Percentiles rank a stretch among this genome's conserved stretches.
phyloP scores from a whole-genome alignment of 1,140 invertebrate genomes.

The Whitmania pigra region DNA sequence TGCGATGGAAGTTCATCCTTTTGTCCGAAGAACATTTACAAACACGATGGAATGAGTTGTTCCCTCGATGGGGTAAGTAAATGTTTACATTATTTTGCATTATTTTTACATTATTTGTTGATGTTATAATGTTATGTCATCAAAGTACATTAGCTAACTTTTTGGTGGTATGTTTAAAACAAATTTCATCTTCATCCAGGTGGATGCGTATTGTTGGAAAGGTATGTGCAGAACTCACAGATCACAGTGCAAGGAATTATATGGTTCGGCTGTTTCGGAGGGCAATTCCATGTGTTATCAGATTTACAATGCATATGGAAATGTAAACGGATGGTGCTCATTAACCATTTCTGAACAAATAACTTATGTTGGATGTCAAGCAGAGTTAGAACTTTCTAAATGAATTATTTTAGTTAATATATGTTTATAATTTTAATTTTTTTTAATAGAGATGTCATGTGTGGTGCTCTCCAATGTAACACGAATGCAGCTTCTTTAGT shows the following conservation, averaged over 20 bases:
- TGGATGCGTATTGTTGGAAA: constrained; percentile 73
- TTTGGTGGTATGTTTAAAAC: no score
- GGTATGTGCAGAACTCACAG: constrained; percentile 78
- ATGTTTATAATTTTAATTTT: no score
- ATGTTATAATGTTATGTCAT: no score
- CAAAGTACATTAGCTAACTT: no score
- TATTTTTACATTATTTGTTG: no score
- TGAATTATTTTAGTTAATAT: no score
- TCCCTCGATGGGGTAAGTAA: constrained; percentile 2
- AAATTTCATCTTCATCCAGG: background rate
- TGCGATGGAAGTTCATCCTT: constrained; percentile 83
- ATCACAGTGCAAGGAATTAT: constrained; percentile 85
- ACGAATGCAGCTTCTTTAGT: no score
- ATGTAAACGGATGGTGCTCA: constrained; percentile 82
- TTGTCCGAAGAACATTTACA: constrained; percentile 79
- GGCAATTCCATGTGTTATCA: constrained; percentile 71
- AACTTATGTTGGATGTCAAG: no score
- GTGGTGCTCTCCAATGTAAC: no score
- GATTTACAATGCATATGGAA: constrained; percentile 67
- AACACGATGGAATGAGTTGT: constrained; percentile 62
- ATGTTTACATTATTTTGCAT: no score
- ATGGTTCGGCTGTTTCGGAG: constrained; percentile 78
- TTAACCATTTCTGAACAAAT: constrained; percentile 48
- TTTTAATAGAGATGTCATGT: no score
- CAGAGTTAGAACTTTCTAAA: no score